Evolutionary conservation across 2,113 vertebrate species (phyloP), one percentile per base, ranked within the genome.

Genomic region (Tachuris rubrigastra): DNA sequence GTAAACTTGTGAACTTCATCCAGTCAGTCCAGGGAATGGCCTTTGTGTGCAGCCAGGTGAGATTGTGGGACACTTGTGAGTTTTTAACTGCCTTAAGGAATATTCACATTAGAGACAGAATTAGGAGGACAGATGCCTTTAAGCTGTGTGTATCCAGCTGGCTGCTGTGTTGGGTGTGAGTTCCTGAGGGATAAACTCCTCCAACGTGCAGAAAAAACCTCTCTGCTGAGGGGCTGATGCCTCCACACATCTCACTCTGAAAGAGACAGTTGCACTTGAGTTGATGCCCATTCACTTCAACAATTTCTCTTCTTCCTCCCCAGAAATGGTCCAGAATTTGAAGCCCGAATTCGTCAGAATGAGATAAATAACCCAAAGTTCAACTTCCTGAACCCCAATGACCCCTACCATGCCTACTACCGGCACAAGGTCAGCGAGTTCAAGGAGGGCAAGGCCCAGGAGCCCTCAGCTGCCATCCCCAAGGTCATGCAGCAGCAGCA

Each of bases 281-380:
- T 13, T 35, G 35, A 21, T 75, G 17, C 35, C 41, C 1, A 0
- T 30, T 69, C 5, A 21, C 9, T 84, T 84, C 2, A 75, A 33
- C 5, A 12, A 2, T 12, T 77, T 22, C 9, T 65, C 27, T 52
- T 37, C 15, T 37, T 75, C 67, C 15, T 95, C 6, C 33, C 23
- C 85, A 99, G 99, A 95, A 99, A 99, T 25, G 99, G 99, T 10
- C 99, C 99, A 6, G 99, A 99, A 96, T 99, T 99, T 97, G 99
- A 99, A 98, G 99, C 99, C 81, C 98, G 99, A 93, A 99, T 99
- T 76, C 98, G 99, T 88, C 99, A 99, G 96, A 99, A 99, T 80
- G 99, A 99, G 92, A 99, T 99, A 96, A 99, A 99, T 97, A 99
- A 99, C 93, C 99, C 99, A 10, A 99, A 99, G 66, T 99, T 99